Base-by-base conservation (phyloP, 1,140 invertebrate species). In the Euglossa dilemma region DNA sequence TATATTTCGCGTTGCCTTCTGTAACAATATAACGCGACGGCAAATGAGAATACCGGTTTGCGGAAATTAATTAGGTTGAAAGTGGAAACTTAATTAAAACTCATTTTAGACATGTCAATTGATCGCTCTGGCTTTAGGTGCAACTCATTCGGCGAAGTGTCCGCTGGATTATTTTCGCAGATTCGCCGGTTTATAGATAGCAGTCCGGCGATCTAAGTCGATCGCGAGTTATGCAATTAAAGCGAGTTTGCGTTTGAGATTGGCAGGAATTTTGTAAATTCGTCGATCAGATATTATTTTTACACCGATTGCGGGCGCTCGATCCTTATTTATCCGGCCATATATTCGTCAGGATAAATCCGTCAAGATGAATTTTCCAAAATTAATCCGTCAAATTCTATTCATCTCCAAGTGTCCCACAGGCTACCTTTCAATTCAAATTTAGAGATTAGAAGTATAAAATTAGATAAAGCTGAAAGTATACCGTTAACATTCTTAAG, bases 301-400 rank as follows among this genome's bases (percentile, higher is more conserved):
- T 11, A 25, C 16, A 3, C 0, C 5, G 36, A 36, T 36, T 25
- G 7, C n/a, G 20, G 25, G 18, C 0, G 16, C 8, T 25, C 9
- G 25, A 70, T 25, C n/a, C 16, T 11, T 23, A 47, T 25, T 50
- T 25, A 25, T 50, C 16, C 14, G 67, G 2, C 3, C 36, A 1
- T 69, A 9, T n/a, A n/a, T n/a, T 47, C 20, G 67, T 14, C 23
- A 70, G 5, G 45, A 70, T 50, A 25, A 47, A 50, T n/a, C n/a
- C n/a, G n/a, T n/a, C n/a, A n/a, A n/a, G n/a, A n/a, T 47, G 25
- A 50, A 18, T 20, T 70, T 70, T 25, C 67, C 25, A 70, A 70
- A 50, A 50, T 70, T 70, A 6, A 18, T 69, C 16, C 9, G 9
- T n/a, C 14, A 25, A n/a, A 18, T 25, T 9, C 3, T 4, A 18